phyloP scores from a whole-genome alignment of 2,797 vertebrate species.

The Melanotaenia nigrans region DNA sequence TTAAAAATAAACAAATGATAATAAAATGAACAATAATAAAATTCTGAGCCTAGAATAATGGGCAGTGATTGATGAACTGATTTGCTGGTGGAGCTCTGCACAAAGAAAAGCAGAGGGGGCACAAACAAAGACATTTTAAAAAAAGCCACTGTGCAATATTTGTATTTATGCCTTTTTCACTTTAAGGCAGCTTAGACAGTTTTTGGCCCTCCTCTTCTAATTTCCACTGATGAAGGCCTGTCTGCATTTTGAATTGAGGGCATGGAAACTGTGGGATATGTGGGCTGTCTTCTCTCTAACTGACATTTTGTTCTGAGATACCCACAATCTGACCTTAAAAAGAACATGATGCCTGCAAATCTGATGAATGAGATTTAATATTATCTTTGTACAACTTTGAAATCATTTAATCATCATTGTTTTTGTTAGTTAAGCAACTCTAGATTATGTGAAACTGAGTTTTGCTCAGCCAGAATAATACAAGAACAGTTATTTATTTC shows the following conservation, averaged over 20 bases:
- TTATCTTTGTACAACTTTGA: not conserved
- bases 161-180: not conserved
- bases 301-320: not conserved
- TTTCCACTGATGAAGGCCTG: not conserved
- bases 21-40: not conserved
- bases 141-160: not conserved
- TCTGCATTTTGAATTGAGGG: not conserved
- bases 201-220: not conserved
- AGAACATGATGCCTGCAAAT: not conserved
- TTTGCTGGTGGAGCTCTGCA: conserved; percentile 34
- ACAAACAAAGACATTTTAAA: conserved; percentile 21
- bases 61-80: not conserved
- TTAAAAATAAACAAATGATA: not conserved
- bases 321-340: conserved; percentile 13
- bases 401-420: not conserved
- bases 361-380: conserved; percentile 4
- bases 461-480: not conserved
- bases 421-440: no score
- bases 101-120: conserved; percentile 55
- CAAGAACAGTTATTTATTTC: no score
- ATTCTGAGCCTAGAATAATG: not conserved
- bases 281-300: not conserved
- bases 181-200: conserved; percentile 14
- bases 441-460: not conserved
- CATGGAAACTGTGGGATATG: not conserved